phyloP scores from a whole-genome alignment of 2,888 invertebrate species.

The Pogonocherus hispidulus region DNA sequence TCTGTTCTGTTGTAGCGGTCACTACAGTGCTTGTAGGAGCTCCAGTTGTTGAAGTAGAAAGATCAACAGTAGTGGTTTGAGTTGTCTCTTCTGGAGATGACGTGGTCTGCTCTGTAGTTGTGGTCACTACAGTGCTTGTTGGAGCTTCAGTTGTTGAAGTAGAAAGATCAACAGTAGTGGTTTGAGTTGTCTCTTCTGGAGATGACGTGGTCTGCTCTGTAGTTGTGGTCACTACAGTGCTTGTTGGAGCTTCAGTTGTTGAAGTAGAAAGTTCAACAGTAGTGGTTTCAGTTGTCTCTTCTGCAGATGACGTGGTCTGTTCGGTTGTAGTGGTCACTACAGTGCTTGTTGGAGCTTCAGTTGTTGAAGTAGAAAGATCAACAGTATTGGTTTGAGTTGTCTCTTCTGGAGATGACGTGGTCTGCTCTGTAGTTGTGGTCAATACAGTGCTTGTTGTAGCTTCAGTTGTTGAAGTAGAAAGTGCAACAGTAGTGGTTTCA shows the following conservation, averaged over 20 bases:
- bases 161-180: neutral
- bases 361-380: neutral
- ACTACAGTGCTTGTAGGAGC: neutral
- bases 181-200: neutral
- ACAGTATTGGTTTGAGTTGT: neutral
- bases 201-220: neutral
- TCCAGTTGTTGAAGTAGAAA: conserved; percentile 3
- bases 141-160: neutral
- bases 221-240: conserved; percentile 1
- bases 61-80: conserved; percentile 4
- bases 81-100: conserved; percentile 3
- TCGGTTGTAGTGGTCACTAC: neutral
- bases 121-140: neutral
- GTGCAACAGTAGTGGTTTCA: too few species aligned
- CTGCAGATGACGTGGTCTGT: conserved; percentile 10
- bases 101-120: neutral
- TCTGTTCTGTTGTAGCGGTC: neutral
- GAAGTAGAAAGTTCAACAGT: conserved; percentile 11
- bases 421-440: neutral
- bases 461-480: conserved; percentile 32
- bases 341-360: neutral
- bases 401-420: neutral
- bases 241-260: neutral
- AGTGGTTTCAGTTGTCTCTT: neutral
- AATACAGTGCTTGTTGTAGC: neutral